phyloP scores from a whole-genome alignment of 2,888 invertebrate genomes.

The Didymodactylos carnosus region DNA sequence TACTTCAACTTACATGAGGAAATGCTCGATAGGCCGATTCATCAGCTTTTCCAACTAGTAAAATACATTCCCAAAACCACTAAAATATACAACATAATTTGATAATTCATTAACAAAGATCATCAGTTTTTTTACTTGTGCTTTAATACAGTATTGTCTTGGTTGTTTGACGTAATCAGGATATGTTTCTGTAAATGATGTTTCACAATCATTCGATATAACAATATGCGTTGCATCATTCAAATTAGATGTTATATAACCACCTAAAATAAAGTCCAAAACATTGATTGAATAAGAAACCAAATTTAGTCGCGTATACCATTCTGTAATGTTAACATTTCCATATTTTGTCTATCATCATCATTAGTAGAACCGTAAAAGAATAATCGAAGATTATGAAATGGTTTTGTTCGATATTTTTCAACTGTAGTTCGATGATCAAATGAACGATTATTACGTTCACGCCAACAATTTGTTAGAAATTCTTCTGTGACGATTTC shows the following conservation, averaged over 20 bases:
- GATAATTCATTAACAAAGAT: not conserved
- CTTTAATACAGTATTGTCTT: not conserved
- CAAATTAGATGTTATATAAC: not conserved
- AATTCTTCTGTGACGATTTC: constrained; percentile 69
- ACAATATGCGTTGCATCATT: not conserved
- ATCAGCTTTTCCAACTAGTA: not conserved
- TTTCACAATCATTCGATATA: not conserved
- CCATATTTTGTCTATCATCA: not conserved
- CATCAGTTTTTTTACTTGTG: not conserved
- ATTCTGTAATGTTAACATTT: not conserved
- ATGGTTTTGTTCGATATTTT: constrained; percentile 8
- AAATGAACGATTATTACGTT: constrained; percentile 43
- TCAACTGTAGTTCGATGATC: constrained; percentile 47
- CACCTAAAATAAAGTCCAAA: not conserved
- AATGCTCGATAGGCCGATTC: not conserved
- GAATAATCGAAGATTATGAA: constrained; percentile 42
- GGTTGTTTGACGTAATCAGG: too few species aligned
- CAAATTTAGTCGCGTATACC: not conserved
- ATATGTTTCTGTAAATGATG: too few species aligned
- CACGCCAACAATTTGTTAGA: constrained; percentile 68
- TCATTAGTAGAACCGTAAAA: constrained; percentile 59
- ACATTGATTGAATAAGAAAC: not conserved
- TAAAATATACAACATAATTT: not conserved
- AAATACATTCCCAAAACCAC: constrained; percentile 1
- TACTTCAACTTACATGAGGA: too few species aligned